phyloP scores from a whole-genome alignment of 2,797 vertebrate genomes.

The Orientallactaga sibirica region DNA sequence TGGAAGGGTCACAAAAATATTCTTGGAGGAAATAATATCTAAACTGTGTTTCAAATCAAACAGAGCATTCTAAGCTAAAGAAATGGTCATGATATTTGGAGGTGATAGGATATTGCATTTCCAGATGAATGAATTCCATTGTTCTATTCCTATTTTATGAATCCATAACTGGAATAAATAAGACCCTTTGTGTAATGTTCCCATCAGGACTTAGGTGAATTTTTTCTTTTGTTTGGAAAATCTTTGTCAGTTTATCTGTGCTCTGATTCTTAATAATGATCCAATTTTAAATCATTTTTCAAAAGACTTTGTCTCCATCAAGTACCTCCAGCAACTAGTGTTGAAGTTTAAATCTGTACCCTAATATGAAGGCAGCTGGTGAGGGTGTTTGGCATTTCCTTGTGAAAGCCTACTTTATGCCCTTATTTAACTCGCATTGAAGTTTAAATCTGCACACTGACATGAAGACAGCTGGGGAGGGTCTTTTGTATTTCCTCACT shows the following conservation, averaged over 20 bases:
- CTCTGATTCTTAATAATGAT: not conserved
- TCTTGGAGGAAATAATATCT: not conserved
- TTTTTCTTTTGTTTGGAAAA: not conserved
- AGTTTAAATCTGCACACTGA: not conserved
- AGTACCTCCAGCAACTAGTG: not conserved
- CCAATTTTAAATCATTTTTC: not conserved
- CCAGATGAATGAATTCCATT: not conserved
- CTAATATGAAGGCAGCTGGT: not conserved
- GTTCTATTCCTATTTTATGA: not conserved
- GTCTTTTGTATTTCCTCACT: not conserved
- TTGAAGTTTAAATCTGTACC: not conserved
- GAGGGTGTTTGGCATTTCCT: not conserved
- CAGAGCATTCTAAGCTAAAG: not conserved
- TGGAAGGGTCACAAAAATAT: slow-evolving; percentile 23
- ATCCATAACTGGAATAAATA: not conserved
- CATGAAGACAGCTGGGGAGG: not conserved
- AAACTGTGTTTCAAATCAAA: not conserved
- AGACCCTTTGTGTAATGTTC: not conserved
- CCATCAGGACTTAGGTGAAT: not conserved
- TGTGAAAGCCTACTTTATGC: not conserved
- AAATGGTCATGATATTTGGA: not conserved
- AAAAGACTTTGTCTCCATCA: not conserved
- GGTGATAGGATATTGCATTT: not conserved
- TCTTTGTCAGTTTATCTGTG: not conserved
- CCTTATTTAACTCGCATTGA: not conserved